Percentiles rank a stretch among this genome's conserved stretches.
Evolutionary conservation across 2,113 vertebrate genomes (phyloP).

Genomic region (Ptyas mucosa): DNA sequence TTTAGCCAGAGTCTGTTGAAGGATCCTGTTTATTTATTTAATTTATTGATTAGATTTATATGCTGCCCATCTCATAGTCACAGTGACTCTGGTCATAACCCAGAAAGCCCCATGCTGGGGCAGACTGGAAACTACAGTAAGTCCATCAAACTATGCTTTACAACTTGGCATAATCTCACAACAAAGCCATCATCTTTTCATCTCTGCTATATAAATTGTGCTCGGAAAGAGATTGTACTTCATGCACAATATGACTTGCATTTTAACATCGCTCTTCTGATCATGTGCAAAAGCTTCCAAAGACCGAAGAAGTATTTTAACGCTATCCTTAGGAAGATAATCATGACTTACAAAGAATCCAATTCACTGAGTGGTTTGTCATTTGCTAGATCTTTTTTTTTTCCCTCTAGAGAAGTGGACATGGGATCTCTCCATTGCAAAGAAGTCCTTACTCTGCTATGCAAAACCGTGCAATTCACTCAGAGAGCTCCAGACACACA

Average conservation of each 20-base stretch:
- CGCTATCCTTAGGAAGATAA: not conserved
- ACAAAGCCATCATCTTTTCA: not conserved
- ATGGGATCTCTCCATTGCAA: not conserved
- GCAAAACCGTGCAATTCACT: not conserved
- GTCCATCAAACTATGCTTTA: not conserved
- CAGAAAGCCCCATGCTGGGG: not conserved
- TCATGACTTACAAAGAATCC: not conserved
- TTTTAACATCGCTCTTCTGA: not conserved
- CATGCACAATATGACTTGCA: not conserved
- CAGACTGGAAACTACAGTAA: not conserved
- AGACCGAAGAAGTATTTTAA: not conserved
- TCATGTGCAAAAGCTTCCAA: not conserved
- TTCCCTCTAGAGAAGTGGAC: not conserved
- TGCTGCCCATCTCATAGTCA: not conserved
- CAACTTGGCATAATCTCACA: not conserved
- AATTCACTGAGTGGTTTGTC: not conserved
- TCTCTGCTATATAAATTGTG: not conserved
- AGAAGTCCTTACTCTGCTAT: slow-evolving; percentile 22
- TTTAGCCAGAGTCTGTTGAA: not conserved
- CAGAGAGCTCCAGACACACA: not conserved
- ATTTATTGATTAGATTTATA: not conserved
- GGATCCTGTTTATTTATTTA: not conserved
- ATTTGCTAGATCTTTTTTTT: not conserved
- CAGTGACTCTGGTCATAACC: not conserved
- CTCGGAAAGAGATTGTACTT: not conserved